Evolutionary conservation across 2,888 invertebrate species (phyloP), one percentile per base, ranked within the genome.

Genomic region (Thysanoteuthis rhombus): DNA sequence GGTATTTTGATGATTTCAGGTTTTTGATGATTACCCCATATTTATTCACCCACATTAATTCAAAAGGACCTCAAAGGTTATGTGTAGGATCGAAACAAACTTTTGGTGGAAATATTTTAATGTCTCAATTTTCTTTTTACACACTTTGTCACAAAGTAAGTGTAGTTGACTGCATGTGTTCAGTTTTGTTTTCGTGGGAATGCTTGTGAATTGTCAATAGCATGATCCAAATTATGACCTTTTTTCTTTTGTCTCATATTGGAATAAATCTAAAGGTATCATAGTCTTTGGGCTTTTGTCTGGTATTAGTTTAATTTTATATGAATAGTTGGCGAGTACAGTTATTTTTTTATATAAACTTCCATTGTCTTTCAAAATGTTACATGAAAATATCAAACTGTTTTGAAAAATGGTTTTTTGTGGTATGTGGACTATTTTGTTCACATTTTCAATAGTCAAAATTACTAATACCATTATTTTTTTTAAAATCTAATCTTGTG

Each of bases 121-220:
- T 52, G 1, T 25, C 25, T 52, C 5, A 6, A 25, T 25, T 52
- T 52, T 25, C 25, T 52, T 25, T 5, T 0, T 52, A 1, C 25
- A 52, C 25, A 5, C 52, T 52, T 22, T 52, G 52, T 75, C 75
- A n/a, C 75, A 75, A 52, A 42, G 16, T 8, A 42, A 75, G 75
- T 28, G 93, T 91, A 28, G 40, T 36, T 45, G 2, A 90, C 32
- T 89, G 93, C 93, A 89, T 75, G 39, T 93, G 16, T 40, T 40
- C 42, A 58, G 19, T 42, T 89, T 93, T 93, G 38, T n/a, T 93
- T 36, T 93, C 40, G 32, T 93, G 89, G 89, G n/a, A 89, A 90
- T 93, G 89, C 22, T 89, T 93, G 92, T 45, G 75, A n/a, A 75
- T 36, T 75, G 75, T 36, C n/a, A 75, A 19, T 75, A 75, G 75